Base-by-base conservation (phyloP, 2,888 invertebrate species). In the Pyrgus malvae region DNA sequence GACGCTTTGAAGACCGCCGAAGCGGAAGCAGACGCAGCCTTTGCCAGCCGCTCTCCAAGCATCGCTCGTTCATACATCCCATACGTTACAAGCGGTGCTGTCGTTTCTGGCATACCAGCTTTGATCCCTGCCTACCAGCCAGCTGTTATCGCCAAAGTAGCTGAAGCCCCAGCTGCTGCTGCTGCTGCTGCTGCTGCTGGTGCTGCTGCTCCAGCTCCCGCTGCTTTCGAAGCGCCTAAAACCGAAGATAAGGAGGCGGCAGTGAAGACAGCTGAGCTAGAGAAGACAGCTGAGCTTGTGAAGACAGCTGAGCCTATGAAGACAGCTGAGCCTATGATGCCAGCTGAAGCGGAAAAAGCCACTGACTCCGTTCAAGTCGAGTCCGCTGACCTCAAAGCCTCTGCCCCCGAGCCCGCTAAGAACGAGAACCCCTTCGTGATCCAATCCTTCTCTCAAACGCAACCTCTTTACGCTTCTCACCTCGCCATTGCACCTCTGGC, bases 1-100 rank as follows among this genome's bases (percentile, higher is more conserved):
- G 50, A 83, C 48, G 84, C 84, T 5, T 51, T 78, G 1, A 78
- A 82, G 55, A 78, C 82, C 0, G 81, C 80, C 14, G 76, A 81
- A 48, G 88, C 89, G 9, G 74, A 80, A 27, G 48, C 80, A 1
- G 83, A 84, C 5, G 88, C 81, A 73, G 56, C 58, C 0, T 40
- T 76, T 0, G 80, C 80, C 0, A 78, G 65, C 60, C 70, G 69
- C 3, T 44, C 44, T 1, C 12, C 14, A 74, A 55, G 58, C 0
- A 41, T 77, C 0, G 80, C 80, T 1, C 80, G 80, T 38, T 63
- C 69, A 1, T 49, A 59, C 4, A 12, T 53, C 0, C 31, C 31
- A 8, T 57, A 60, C 4, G 46, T 59, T 1, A 44, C 60, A 3
- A 46, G 54, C 25, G 49, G 44, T 2, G 35, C 35, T 35, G 31